phyloP scores from a whole-genome alignment of 2,888 invertebrate species.

The Limnephilus lunatus region DNA sequence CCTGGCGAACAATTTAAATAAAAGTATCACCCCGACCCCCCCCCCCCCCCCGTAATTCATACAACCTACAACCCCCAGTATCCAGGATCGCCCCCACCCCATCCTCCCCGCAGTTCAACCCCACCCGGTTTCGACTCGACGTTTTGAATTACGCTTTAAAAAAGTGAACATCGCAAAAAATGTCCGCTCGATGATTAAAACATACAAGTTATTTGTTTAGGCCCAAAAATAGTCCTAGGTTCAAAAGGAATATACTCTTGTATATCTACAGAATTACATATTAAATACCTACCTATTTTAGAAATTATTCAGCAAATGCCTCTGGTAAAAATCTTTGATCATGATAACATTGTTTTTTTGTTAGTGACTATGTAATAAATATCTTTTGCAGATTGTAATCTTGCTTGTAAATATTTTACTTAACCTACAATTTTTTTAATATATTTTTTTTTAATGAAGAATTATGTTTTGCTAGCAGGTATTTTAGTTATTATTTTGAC shows the following conservation, averaged over 20 bases:
- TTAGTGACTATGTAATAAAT: no score
- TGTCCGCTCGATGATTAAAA: constrained; percentile 37
- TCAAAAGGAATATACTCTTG: background rate
- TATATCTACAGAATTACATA: background rate
- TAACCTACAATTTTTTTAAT: no score
- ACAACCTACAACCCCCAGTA: constrained; percentile 33
- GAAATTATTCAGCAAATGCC: background rate
- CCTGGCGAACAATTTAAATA: constrained; percentile 65
- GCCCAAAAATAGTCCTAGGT: background rate
- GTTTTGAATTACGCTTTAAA: constrained; percentile 25
- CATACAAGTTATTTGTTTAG: constrained; percentile 28
- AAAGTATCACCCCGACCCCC: constrained; percentile 60
- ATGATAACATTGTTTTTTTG: background rate
- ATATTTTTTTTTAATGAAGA: no score
- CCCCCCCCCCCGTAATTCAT: constrained; percentile 35
- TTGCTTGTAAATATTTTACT: background rate
- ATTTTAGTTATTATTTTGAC: no score
- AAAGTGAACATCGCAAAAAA: constrained; percentile 42
- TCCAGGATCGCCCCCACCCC: constrained; percentile 34
- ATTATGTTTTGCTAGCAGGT: no score
- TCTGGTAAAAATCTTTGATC: background rate
- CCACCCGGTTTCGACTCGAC: background rate
- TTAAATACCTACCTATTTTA: background rate
- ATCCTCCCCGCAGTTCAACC: background rate
- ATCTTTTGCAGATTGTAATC: background rate